These are phyloP conservation scores for Holothuria leucospilota DNA, from an alignment of 53 echinoderm and acorn worm species.

Conservation along the genomic window DNA sequence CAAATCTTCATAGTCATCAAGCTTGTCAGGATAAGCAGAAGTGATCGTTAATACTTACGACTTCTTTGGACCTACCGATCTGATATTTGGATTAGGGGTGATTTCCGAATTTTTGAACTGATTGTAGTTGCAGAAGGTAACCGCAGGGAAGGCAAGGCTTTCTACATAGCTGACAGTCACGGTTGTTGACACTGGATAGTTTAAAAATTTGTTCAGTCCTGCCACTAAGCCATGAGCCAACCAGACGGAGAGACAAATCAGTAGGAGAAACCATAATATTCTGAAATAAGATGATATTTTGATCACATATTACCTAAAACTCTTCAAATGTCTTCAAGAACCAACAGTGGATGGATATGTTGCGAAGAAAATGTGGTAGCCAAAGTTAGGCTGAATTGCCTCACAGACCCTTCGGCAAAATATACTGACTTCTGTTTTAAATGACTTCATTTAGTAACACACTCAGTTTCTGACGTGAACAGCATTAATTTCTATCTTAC, in stretches of 20 bases:
- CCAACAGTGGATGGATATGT: no score
- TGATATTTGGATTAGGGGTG: slow-evolving; percentile 18
- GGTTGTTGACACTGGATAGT: slow-evolving; percentile 60
- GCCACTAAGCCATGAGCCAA: slow-evolving; percentile 45
- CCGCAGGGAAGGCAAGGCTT: slow-evolving; percentile 58
- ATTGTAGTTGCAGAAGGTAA: slow-evolving; percentile 76
- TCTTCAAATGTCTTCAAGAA: no score
- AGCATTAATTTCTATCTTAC: no score
- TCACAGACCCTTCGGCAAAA: no score
- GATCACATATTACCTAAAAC: neutral
- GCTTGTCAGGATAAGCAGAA: no score
- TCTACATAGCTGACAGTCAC: slow-evolving; percentile 57
- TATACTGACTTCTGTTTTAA: no score
- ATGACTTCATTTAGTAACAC: no score
- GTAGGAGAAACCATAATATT: slow-evolving; percentile 51
- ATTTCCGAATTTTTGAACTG: slow-evolving; percentile 59
- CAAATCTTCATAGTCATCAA: no score
- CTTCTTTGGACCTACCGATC: neutral
- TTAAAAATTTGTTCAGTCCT: slow-evolving; percentile 37
- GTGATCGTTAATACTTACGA: no score
- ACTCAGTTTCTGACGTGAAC: no score
- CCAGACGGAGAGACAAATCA: slow-evolving; percentile 44
- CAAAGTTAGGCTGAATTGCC: no score
- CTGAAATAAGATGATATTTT: slow-evolving; percentile 11
- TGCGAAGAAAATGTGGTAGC: no score